Evolutionary conservation across 2,113 vertebrate species (phyloP), one percentile per base, ranked within the genome.

Genomic region (Typhlomys cinereus): DNA sequence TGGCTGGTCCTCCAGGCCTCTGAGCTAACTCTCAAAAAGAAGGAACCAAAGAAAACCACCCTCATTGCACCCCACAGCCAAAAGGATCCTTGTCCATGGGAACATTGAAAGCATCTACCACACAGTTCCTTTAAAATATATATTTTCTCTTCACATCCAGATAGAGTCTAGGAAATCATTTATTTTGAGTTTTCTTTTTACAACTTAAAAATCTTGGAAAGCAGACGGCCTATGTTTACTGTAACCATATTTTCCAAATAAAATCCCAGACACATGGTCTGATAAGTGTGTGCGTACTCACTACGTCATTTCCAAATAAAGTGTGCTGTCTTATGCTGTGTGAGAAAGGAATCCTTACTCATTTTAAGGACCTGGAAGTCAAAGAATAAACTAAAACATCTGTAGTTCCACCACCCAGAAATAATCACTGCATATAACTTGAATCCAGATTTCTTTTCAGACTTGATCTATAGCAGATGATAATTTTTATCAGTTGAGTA

Each of bases 201-300:
- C 92, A 95, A 96, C 93, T 96, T 86, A 94, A 90, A 95, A 94
- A 86, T 92, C 95, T 96, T 97, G 94, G 96, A 96, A 95, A 96
- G 92, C 70, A 81, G 74, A 67, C 95, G 95, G 87, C 96, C 95
- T 92, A 89, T 94, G 95, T 96, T 96, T 95, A 94, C 94, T 96
- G 96, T 96, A 87, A 94, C 83, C 92, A 92, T 94, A 94, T 90
- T 97, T 97, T 96, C 96, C 95, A 95, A 95, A 94, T 92, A 93
- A 94, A 97, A 89, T 75, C 90, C 89, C 79, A 94, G 89, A 69
- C 91, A 83, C 89, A 29, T 75, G 86, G 61, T 57, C 92, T 92
- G 91, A 94, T 96, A 91, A 96, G 70, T 86, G 75, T 87, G 86
- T 79, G 50, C 61, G 36, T 14, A 90, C 80, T 91, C 34, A 86